Conservation (phyloP, 2,797 vertebrate genomes). For the Sitta carolinensis region DNA sequence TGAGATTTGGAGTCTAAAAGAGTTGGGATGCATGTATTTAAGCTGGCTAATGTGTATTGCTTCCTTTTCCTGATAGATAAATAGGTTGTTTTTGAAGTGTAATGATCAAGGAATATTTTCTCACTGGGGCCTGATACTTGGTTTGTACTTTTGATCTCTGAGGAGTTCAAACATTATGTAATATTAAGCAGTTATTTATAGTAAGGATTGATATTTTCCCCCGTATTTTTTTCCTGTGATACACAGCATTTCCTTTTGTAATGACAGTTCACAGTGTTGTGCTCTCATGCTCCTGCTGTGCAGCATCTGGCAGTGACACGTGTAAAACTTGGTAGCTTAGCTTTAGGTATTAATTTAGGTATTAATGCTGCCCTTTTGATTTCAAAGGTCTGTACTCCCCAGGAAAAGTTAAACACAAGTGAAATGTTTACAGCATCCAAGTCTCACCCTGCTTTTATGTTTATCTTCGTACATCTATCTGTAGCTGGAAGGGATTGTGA, state of each 20-base stretch:
- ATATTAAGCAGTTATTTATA: background rate
- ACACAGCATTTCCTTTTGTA: background rate
- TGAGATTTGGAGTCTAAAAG: background rate
- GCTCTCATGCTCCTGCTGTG: background rate
- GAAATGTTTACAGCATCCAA: background rate
- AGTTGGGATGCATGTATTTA: background rate
- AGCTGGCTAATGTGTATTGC: background rate
- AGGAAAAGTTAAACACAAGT: background rate
- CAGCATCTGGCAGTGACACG: background rate
- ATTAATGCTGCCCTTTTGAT: background rate
- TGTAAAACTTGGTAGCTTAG: background rate
- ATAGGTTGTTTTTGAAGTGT: background rate
- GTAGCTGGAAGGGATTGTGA: background rate
- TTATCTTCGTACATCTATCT: background rate
- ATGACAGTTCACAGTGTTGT: no score
- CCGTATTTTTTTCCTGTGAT: background rate
- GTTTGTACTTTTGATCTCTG: background rate
- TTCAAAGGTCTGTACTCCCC: rapidly evolving
- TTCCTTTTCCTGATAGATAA: background rate
- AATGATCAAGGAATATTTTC: background rate
- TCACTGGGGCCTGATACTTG: background rate
- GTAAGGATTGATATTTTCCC: background rate
- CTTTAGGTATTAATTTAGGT: no score
- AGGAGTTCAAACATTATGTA: background rate
- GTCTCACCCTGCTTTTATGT: background rate